Base-by-base conservation (phyloP, 1,140 invertebrate species). In the Matsumurasca onukii region DNA sequence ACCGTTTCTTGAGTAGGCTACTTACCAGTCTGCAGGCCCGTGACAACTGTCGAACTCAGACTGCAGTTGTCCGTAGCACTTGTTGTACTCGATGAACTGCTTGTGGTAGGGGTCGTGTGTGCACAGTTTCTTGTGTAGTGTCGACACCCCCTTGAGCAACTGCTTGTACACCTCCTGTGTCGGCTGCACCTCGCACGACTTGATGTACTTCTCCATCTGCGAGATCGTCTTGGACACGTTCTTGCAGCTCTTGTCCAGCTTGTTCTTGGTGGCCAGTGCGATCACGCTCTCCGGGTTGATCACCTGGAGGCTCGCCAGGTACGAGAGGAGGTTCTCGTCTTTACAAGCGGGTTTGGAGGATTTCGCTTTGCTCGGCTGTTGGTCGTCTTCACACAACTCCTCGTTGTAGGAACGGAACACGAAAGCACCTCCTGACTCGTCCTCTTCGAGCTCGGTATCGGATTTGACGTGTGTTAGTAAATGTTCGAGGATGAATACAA, bases 261-360 rank as follows among this genome's bases (percentile, higher is more conserved):
- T 45, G 13, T 63, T 63, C 39, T 31, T 45, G 2, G 61, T 63
- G n/a, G 61, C 27, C 31, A 63, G 61, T 12, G 61, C 61, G 3
- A 63, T 63, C n/a, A 63, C 61, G 20, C 30, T 63, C 27, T 63
- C 61, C n/a, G 61, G 61, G 31, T 45, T 63, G 30, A 63, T 63
- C 2, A 63, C 61, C 39, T 63, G 61, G 1, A 63, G 12, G 12
- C 15, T 24, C 1, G 61, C 15, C n/a, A 63, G 27, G 34, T 5
- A 34, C 5, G 2, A 3, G 2, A 24, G 2, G 5, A 63, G 61
- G 13, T 13, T 34, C n/a, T n/a, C n/a, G 39, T 45, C 34, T 9
- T 63, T 9, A 20, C 61, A 63, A 17, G 15, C 5, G 3, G 3
- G 55, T 29, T 27, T 25, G 12, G 49, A 20, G 5, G 5, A 5